Conservation (phyloP, 2,888 invertebrate species). For the Cheilosia urbana region DNA sequence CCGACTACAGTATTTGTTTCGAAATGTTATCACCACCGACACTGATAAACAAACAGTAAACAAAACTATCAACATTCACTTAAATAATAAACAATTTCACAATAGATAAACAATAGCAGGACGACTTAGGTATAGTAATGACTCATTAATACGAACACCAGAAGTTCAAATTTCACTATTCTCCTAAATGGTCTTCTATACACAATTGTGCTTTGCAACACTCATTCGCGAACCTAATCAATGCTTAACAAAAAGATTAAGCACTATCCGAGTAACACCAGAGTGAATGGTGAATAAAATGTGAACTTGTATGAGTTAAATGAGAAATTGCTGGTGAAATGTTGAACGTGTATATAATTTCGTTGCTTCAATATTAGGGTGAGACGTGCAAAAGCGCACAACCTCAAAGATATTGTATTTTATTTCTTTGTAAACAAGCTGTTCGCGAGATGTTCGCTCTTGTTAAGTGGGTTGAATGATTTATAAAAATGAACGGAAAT, state of each 20-base stretch:
- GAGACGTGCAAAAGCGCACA: slow-evolving; percentile 69
- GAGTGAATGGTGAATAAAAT: neutral
- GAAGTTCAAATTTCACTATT: neutral
- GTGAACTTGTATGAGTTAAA: slow-evolving; percentile 18
- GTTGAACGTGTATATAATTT: slow-evolving; percentile 12
- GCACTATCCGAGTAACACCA: neutral
- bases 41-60: too few species aligned
- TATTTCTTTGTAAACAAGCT: slow-evolving; percentile 40
- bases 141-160: too few species aligned
- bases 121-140: neutral
- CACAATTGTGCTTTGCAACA: neutral
- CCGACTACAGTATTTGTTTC: too few species aligned
- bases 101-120: neutral
- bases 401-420: slow-evolving; percentile 40
- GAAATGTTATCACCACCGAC: too few species aligned
- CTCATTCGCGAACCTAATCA: neutral
- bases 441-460: neutral
- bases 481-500: slow-evolving; percentile 31
- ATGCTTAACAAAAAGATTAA: slow-evolving; percentile 15
- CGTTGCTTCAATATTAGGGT: slow-evolving; percentile 33
- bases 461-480: slow-evolving; percentile 37
- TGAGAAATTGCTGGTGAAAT: slow-evolving; percentile 55
- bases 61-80: too few species aligned
- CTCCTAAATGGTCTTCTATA: neutral
- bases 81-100: too few species aligned